phyloP scores from a whole-genome alignment of 2,888 invertebrate genomes.

The Lingula anatina region DNA sequence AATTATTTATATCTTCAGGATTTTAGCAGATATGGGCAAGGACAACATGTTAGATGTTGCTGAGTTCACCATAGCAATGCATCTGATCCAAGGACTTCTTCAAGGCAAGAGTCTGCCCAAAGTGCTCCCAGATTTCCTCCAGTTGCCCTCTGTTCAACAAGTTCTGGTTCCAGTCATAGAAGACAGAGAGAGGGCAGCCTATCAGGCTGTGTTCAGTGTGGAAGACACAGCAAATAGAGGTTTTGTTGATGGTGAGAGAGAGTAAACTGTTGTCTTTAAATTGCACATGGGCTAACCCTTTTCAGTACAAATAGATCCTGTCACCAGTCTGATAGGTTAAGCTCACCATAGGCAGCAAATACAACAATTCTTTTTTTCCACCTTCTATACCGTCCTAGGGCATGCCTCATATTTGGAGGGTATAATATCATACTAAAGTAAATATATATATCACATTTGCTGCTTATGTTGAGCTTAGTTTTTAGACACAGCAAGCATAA shows the following conservation, averaged over 20 bases:
- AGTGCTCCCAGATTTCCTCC: constrained; percentile 61
- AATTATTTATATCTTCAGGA: constrained; percentile 32
- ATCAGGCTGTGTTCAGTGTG: constrained; percentile 28
- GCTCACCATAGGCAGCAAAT: no score
- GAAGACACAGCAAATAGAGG: constrained; percentile 20
- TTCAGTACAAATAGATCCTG: no score
- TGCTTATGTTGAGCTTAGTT: no score
- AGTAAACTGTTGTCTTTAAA: no score
- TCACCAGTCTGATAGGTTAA: no score
- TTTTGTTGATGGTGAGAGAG: constrained; percentile 21
- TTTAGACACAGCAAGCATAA: no score
- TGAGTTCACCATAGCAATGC: constrained; percentile 47
- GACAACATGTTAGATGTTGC: constrained; percentile 45
- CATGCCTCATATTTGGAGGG: no score
- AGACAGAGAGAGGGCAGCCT: constrained; percentile 25
- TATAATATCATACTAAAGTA: no score
- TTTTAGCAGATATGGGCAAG: constrained; percentile 43
- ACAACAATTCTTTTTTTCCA: no score
- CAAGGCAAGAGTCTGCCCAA: constrained; percentile 85
- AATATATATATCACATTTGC: no score
- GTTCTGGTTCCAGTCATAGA: constrained; percentile 18
- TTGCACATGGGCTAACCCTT: no score
- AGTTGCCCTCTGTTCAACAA: constrained; percentile 15
- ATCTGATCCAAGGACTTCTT: constrained; percentile 63
- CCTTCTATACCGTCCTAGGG: no score